Conservation (phyloP, 2,113 vertebrate genomes). For the Serranochromis macrocephalus region DNA sequence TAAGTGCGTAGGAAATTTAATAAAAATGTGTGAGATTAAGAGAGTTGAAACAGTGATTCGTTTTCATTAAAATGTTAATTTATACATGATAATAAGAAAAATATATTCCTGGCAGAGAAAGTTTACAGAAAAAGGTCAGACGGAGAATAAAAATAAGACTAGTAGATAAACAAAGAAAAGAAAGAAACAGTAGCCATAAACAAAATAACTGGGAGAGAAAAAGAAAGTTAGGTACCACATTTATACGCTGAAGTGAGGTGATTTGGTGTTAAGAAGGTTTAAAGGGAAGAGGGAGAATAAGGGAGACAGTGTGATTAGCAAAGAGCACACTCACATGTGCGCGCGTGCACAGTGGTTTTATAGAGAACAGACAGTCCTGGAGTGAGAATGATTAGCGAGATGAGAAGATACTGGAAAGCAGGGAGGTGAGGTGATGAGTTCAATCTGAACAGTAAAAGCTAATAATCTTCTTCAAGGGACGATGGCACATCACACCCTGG, state of each 20-base stretch:
- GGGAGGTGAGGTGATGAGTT: slow-evolving; percentile 6
- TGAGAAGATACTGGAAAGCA: neutral
- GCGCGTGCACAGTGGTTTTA: neutral
- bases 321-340: neutral
- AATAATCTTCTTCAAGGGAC: slow-evolving; percentile 6
- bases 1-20: neutral
- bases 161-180: neutral
- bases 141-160: neutral
- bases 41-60: neutral
- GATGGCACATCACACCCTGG: neutral
- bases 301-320: neutral
- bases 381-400: slow-evolving; percentile 28
- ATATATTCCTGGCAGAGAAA: neutral
- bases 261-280: neutral
- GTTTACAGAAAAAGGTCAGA: neutral
- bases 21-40: neutral
- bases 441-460: slow-evolving; percentile 23
- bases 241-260: neutral
- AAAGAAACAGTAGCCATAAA: neutral
- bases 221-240: neutral
- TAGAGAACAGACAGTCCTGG: neutral
- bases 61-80: neutral
- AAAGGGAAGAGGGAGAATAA: neutral
- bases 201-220: neutral
- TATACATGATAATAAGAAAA: neutral